Evolutionary conservation across 1,140 invertebrate genomes (phyloP), one percentile per base, ranked within the genome.

Genomic region (Delia radicum): DNA sequence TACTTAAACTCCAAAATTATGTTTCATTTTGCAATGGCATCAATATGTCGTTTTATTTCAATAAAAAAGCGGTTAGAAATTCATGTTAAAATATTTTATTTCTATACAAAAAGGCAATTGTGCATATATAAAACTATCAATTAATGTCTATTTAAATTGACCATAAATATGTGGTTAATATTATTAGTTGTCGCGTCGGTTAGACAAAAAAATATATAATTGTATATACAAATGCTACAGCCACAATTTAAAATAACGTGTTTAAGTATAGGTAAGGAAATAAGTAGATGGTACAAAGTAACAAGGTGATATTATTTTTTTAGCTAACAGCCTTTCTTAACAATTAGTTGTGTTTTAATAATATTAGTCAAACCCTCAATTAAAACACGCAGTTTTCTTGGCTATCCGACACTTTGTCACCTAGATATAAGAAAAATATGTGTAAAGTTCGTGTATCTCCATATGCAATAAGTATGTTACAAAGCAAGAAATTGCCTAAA

Each of bases 81-180:
- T 21, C 29, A 69, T 69, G 29, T 10, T 31, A 31, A 69, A 69
- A 33, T 69, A 69, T 69, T 69, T 69, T 33, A 69, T 67, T 67
- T 29, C 7, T n/a, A 67, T n/a, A 31, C 63, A 15, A 18, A 31
- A 28, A 31, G 63, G n/a, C 63, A 31, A 67, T 67, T 67, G 63
- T 67, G 3, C 48, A 55, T 18, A 55, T 55, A 55, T 55, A 42
- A 71, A 75, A 75, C 75, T 72, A 75, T 72, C 75, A 75, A 75
- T 75, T 75, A 75, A 75, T 46, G 75, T 75, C 75, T 10, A 46
- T 31, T 62, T 71, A 71, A 75, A 73, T 72, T 61, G 75, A 61
- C 42, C 75, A 75, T 75, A 72, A 71, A 75, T 37, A 71, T 73
- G 62, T 67, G 61, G 29, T 37, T 37, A 69, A 69, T 69, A 69